Base-by-base conservation (phyloP, 2,113 vertebrate species). In the Tor tambroides region DNA sequence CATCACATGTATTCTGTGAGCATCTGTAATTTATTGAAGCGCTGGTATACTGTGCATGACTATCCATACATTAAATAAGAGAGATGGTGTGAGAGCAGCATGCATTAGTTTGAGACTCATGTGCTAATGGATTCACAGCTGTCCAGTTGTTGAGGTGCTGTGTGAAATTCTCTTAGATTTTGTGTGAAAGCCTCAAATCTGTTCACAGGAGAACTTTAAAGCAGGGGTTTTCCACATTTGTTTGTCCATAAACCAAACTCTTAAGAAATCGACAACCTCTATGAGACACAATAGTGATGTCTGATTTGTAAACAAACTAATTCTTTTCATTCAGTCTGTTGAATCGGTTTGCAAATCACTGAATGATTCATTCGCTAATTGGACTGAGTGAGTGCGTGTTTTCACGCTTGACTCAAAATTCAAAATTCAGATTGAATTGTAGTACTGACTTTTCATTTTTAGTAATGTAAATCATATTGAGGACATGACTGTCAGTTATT, bases 1-100 rank as follows among this genome's bases (percentile, higher is more conserved):
- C 38, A 67, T 12, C 46, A 78, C 43, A 51, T 83, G 61, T 43
- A 69, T 83, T 49, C 5, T 49, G 15, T 69, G 80, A 69, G 43
- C 14, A 17, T 32, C 63, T 65, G 79, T 74, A 38, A 75, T 63
- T 82, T 46, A 82, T 63, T 82, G 28, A 69, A 43, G 28, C 17
- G 0, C 35, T 80, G 59, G 75, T 80, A 30, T 26, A 9, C 51
- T 32, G 35, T 61, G 78, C 35, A 35, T 30, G 41, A 69, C 63
- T 69, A 51, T 83, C 80, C 17, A 69, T 83, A 67, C 41, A 69
- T 83, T 83, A 12, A 69, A 83, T 46, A 30, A 30, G 43, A 69
- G 63, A 32, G 63, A 69, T 1, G 2, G 61, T 0, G 61, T 10
- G 14, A 65, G 41, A 67, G 61, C 59, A 79, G 19, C 28, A 15